A percentile compares a stretch with the other conserved stretches of the same genome.
Evolutionary conservation across 2,888 invertebrate species (phyloP).

Genomic region (Clistopyga incitator): DNA sequence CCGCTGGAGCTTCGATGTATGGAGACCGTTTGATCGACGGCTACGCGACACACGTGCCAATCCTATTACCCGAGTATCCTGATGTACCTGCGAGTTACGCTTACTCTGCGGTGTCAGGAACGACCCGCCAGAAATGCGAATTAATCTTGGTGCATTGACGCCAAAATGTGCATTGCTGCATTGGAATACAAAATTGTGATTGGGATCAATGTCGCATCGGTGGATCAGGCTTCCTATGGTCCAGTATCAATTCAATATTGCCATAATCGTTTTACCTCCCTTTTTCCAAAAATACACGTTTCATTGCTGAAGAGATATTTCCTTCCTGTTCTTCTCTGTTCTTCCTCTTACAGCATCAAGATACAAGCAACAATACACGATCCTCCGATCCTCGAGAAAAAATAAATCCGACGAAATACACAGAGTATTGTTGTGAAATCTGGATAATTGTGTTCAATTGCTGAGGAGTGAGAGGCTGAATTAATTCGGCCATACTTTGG

Average conservation of each 20-base stretch:
- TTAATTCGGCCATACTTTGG: neutral
- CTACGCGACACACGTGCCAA: constrained; percentile 24
- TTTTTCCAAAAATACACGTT: too few relatives aligned
- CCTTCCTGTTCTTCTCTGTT: too few relatives aligned
- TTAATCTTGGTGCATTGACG: constrained; percentile 19
- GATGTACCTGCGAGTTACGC: constrained; percentile 14
- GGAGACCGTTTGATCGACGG: constrained; percentile 11
- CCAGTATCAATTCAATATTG: neutral
- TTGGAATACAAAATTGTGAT: neutral
- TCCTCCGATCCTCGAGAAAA: too few relatives aligned
- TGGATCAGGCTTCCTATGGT: neutral
- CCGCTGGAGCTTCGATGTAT: constrained; percentile 8
- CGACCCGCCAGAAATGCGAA: constrained; percentile 24
- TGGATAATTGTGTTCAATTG: too few relatives aligned
- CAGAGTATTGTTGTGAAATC: too few relatives aligned
- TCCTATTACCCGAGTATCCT: constrained; percentile 16
- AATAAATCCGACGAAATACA: too few relatives aligned
- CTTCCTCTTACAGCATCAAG: too few relatives aligned
- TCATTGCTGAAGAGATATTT: too few relatives aligned
- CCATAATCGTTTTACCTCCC: neutral
- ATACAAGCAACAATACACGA: too few relatives aligned
- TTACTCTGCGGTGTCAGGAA: constrained; percentile 30
- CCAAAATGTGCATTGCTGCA: neutral
- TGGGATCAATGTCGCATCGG: neutral
- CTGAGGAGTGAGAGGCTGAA: neutral